Evolutionary conservation across 2,113 vertebrate genomes (phyloP).

Genomic region (Microcebus murinus): DNA sequence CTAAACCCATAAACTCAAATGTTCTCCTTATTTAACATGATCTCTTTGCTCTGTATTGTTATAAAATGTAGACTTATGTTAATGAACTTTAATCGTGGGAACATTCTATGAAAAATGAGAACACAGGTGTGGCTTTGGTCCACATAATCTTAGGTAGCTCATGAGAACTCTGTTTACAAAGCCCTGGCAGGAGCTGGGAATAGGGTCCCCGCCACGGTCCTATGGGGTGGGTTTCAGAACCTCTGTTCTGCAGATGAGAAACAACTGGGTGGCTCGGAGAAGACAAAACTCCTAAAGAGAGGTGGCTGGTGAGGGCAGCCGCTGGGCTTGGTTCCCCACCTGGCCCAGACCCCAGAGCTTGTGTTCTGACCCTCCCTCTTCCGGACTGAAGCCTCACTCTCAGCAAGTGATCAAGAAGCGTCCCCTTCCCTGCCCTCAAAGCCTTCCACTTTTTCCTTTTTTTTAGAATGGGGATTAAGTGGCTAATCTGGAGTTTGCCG

Average conservation of each 20-base stretch:
- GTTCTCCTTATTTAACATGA: background rate
- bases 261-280: background rate
- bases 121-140: background rate
- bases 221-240: fast-evolving
- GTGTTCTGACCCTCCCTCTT: background rate
- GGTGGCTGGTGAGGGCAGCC: background rate
- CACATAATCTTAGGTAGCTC: background rate
- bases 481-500: too few relatives aligned
- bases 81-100: background rate
- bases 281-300: fast-evolving
- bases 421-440: background rate
- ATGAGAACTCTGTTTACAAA: background rate
- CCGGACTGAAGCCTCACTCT: background rate
- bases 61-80: background rate
- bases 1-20: background rate
- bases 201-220: fast-evolving
- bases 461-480: background rate
- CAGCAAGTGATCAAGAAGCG: background rate
- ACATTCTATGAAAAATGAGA: background rate
- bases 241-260: background rate
- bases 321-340: background rate
- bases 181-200: background rate
- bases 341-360: background rate
- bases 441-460: background rate
- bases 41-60: background rate